These are phyloP conservation scores for Scytalopus superciliaris DNA, from an alignment of 2,113 vertebrate genomes.

Conservation along the genomic window DNA sequence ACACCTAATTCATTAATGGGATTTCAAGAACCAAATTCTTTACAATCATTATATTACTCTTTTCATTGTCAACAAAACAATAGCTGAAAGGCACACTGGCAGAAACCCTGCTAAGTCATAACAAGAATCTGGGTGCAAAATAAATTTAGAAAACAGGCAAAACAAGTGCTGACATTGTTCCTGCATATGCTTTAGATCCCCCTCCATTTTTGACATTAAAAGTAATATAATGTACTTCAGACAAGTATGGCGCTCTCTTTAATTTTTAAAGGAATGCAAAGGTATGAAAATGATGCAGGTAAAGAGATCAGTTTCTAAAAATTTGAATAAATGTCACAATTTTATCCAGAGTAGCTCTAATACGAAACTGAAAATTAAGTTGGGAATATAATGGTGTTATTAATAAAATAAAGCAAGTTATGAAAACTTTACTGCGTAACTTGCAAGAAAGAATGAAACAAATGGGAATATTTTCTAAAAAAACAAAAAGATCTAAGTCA, in stretches of 20 bases:
- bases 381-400: not conserved
- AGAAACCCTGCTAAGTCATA: not conserved
- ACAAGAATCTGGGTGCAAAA: not conserved
- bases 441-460: not conserved
- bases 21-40: not conserved
- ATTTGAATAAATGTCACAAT: not conserved
- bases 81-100: not conserved
- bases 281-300: not conserved
- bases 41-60: not conserved
- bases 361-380: not conserved
- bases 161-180: not conserved
- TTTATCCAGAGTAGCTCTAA: not conserved
- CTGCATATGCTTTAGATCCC: not conserved
- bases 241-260: not conserved
- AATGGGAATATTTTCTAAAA: fast-evolving
- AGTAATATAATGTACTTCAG: not conserved
- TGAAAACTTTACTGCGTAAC: not conserved
- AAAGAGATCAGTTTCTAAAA: not conserved
- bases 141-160: not conserved
- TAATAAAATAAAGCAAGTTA: not conserved
- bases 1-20: not conserved
- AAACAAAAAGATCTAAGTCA: not conserved
- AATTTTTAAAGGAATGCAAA: not conserved
- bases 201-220: not conserved
- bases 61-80: not conserved